Percentiles rank a stretch among this genome's conserved stretches.
These are phyloP conservation scores for Cataglyphis cursor DNA, from an alignment of 2,888 invertebrate genomes.

Conservation along the genomic window DNA sequence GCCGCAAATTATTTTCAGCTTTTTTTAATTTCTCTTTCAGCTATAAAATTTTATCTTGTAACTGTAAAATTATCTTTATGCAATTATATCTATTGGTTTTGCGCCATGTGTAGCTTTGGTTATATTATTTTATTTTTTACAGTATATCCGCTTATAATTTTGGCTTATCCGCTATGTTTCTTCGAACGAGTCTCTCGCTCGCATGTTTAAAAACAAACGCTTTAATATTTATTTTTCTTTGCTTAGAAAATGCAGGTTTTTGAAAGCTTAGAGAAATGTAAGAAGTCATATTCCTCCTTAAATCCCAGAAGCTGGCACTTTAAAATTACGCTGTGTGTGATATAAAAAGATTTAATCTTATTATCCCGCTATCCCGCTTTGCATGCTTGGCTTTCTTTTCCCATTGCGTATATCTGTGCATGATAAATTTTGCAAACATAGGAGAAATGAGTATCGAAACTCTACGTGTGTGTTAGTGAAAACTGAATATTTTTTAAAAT, in stretches of 20 bases:
- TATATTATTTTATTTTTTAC: conserved; percentile 43
- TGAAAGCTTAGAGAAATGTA: neutral
- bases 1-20: conserved; percentile 57
- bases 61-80: neutral
- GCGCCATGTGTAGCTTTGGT: conserved; percentile 10
- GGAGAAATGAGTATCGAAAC: neutral
- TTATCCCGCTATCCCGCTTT: neutral
- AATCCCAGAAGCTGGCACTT: conserved; percentile 40
- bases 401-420: neutral
- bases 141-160: conserved; percentile 33
- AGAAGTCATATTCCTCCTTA: neutral
- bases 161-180: conserved; percentile 44
- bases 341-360: neutral
- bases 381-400: conserved; percentile 16
- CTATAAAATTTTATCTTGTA: neutral
- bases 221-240: conserved; percentile 20
- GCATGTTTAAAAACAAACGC: conserved; percentile 22
- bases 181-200: conserved; percentile 37
- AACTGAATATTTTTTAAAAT: neutral
- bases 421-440: conserved; percentile 2
- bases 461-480: neutral
- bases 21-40: conserved; percentile 30
- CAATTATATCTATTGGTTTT: conserved; percentile 31
- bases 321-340: neutral
- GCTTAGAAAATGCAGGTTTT: conserved; percentile 15